These are phyloP conservation scores for Prostheceraeus crozeri DNA, from an alignment of 2,888 invertebrate species.

Conservation along the genomic window DNA sequence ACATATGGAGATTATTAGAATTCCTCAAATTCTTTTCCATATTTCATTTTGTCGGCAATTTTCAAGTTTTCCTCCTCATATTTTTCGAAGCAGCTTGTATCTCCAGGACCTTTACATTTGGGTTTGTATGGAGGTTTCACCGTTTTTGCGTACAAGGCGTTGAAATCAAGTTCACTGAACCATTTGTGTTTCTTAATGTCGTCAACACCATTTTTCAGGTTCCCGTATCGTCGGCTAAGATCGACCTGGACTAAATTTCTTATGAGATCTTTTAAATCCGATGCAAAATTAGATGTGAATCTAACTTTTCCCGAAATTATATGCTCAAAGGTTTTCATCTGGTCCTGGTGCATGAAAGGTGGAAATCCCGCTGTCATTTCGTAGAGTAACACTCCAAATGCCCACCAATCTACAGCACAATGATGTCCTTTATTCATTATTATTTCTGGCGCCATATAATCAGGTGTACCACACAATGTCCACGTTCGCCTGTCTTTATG, in stretches of 20 bases:
- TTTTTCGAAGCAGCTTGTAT: conserved; percentile 34
- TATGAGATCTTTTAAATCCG: conserved; percentile 36
- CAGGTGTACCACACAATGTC: conserved; percentile 37
- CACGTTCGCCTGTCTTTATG: conserved; percentile 28
- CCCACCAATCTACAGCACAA: conserved; percentile 39
- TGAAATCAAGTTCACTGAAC: conserved; percentile 30
- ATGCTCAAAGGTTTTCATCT: conserved; percentile 38
- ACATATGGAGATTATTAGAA: conserved; percentile 13
- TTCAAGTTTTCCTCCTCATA: conserved; percentile 32
- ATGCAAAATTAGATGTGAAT: conserved; percentile 33
- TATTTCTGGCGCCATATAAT: conserved; percentile 39
- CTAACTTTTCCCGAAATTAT: conserved; percentile 36
- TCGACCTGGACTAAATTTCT: conserved; percentile 37
- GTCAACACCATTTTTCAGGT: conserved; percentile 36
- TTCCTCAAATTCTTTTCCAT: conserved; percentile 29
- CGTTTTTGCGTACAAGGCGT: conserved; percentile 33
- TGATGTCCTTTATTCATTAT: conserved; percentile 38
- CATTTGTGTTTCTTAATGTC: conserved; percentile 37
- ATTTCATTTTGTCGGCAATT: conserved; percentile 35
- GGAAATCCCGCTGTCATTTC: conserved; percentile 36
- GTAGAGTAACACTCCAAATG: conserved; percentile 36
- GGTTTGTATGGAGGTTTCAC: conserved; percentile 35
- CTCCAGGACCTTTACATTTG: conserved; percentile 34
- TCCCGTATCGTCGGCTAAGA: conserved; percentile 35
- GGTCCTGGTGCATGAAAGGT: conserved; percentile 35